Evolutionary conservation across 1,140 invertebrate species (phyloP).

Genomic region (Archegozetes longisetosus): DNA sequence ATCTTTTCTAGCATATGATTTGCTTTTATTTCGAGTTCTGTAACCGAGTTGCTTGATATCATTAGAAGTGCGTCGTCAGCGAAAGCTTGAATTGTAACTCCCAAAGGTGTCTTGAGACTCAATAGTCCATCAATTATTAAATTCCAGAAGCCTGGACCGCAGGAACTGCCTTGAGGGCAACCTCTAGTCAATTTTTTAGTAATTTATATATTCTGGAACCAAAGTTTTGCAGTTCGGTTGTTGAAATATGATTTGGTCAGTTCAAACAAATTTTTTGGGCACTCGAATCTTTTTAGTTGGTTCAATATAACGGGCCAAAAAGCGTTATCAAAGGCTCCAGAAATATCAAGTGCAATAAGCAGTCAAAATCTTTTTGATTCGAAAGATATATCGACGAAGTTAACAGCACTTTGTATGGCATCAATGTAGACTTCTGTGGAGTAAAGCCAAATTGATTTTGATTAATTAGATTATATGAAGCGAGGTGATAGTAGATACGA

Average conservation of each 20-base stretch:
- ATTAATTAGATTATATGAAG: background rate
- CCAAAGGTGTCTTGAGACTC: too few species aligned
- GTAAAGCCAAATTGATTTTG: constrained; percentile 12
- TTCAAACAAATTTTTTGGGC: background rate
- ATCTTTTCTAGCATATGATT: too few species aligned
- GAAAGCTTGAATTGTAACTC: too few species aligned
- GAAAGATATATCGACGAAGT: background rate
- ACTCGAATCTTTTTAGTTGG: background rate
- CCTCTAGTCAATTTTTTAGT: background rate
- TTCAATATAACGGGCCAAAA: background rate
- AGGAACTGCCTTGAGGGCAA: constrained; percentile 4
- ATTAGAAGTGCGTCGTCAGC: too few species aligned
- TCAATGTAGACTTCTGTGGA: background rate
- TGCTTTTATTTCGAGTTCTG: too few species aligned
- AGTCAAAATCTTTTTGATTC: background rate
- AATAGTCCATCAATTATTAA: constrained; percentile 9
- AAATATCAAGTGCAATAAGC: background rate
- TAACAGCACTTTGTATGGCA: too few species aligned
- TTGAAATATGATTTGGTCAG: background rate
- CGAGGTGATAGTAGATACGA: background rate
- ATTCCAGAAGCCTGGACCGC: constrained; percentile 13
- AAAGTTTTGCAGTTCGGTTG: background rate
- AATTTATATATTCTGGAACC: background rate
- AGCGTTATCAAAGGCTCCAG: background rate
- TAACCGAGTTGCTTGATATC: too few species aligned